These are phyloP conservation scores for Eulithis prunata DNA, from an alignment of 2,888 invertebrate species.

Conservation along the genomic window DNA sequence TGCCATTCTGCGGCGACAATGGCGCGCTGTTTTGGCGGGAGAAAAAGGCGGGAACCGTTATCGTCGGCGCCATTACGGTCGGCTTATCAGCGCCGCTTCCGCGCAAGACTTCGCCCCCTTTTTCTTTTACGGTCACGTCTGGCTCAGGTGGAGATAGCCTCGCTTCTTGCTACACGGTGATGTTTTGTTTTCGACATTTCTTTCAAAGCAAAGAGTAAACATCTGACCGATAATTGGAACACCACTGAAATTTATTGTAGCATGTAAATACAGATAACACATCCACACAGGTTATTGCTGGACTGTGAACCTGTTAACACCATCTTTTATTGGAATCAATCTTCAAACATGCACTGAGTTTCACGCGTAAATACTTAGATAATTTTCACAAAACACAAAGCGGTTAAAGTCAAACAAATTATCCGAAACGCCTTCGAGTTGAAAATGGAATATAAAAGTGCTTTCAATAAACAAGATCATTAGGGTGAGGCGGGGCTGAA, in stretches of 20 bases:
- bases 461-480: conserved; percentile 81
- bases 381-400: not conserved
- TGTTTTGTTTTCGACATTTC: conserved; percentile 36
- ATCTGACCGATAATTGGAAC: conserved; percentile 12
- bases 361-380: not conserved
- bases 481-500: conserved; percentile 68
- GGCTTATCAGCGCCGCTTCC: conserved; percentile 80
- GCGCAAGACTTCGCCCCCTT: conserved; percentile 75
- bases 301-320: too few species aligned
- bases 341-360: not conserved
- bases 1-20: conserved; percentile 72
- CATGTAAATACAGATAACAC: too few species aligned
- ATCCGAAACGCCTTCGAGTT: conserved; percentile 47
- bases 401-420: conserved; percentile 21
- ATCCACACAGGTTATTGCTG: too few species aligned
- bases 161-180: conserved; percentile 50
- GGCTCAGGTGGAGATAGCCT: conserved; percentile 65
- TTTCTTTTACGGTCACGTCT: conserved; percentile 83
- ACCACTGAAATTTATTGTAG: too few species aligned
- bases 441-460: conserved; percentile 76
- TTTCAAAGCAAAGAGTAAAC: conserved; percentile 11
- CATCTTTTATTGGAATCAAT: too few species aligned
- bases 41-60: conserved; percentile 83
- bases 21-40: conserved; percentile 79
- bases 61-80: conserved; percentile 80